Conservation (phyloP, 2,888 invertebrate species). For the Ceraclea dissimilis region DNA sequence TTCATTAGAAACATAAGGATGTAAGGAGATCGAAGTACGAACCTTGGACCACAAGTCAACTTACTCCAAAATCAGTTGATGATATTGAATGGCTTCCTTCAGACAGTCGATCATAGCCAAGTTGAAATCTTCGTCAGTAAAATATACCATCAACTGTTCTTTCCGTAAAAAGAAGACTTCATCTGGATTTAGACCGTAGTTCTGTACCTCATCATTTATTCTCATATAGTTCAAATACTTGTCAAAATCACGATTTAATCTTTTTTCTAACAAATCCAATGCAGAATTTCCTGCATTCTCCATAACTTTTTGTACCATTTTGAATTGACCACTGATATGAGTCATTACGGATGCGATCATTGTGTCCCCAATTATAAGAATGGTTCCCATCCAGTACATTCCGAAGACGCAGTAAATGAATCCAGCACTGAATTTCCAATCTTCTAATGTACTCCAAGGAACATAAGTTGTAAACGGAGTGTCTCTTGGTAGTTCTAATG, state of each 20-base stretch:
- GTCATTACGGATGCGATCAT: constrained; percentile 22
- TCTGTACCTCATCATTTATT: neutral
- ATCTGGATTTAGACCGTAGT: neutral
- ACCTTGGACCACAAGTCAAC: too few relatives aligned
- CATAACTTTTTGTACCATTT: constrained; percentile 16
- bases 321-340: constrained; percentile 22
- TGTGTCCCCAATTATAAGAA: constrained; percentile 16
- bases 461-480: constrained; percentile 17
- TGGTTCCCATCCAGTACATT: constrained; percentile 18
- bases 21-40: too few relatives aligned
- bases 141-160: constrained; percentile 8
- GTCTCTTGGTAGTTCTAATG: constrained; percentile 11
- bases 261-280: constrained; percentile 6
- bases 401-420: constrained; percentile 13
- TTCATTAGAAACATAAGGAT: too few relatives aligned
- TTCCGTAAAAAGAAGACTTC: constrained; percentile 4
- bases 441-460: constrained; percentile 16
- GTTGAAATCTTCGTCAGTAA: constrained; percentile 18
- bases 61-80: neutral
- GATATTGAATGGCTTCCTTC: constrained; percentile 8
- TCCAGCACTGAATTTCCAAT: constrained; percentile 4
- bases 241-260: constrained; percentile 1
- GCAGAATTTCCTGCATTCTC: constrained; percentile 11
- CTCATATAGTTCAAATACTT: neutral
- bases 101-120: constrained; percentile 12